Evolutionary conservation across 2,113 vertebrate species (phyloP), one percentile per base, ranked within the genome.

Genomic region (Rhea americana): DNA sequence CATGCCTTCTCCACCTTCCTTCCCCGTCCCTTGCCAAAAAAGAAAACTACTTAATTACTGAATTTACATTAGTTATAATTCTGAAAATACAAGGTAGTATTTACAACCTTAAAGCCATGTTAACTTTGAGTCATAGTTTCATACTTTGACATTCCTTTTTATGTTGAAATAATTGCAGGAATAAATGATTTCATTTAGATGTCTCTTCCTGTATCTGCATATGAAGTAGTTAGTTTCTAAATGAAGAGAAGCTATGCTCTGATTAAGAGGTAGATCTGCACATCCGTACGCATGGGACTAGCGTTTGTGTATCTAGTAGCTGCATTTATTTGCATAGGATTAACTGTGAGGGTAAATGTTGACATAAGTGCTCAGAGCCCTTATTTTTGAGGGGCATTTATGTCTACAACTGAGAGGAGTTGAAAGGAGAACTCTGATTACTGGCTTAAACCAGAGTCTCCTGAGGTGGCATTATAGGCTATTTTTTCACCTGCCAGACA

Each of bases 121-220:
- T 94, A 91, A 24, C 70, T 94, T 90, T 93, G 87, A 93, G 90
- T 92, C 80, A 78, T 4, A 41, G 51, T 30, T 83, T 85, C 80
- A 47, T 20, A 65, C 68, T 74, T 43, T 81, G 94, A 74, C 91
- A 26, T 90, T 91, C 32, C 91, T 90, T 94, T 94, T 84, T 78
- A 76, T 28, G 81, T 62, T 25, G 67, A 73, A 89, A 92, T 93
- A 92, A 94, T 93, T 1, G 12, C 84, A 47, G 92, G 67, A 61
- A 91, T 93, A 76, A 94, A 41, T 78, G 77, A 80, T 94, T 91
- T 75, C 73, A 70, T 94, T 88, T 53, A 88, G 89, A 48, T 59
- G 75, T 82, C 90, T 93, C 61, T 19, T 13, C 17, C 80, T 37
- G 35, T 39, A 93, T 94, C 76, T 93, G 93, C 96, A 68, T 81